Conservation (phyloP, 64 coral and sea anemone species). For the Stichodactyla mertensii region DNA sequence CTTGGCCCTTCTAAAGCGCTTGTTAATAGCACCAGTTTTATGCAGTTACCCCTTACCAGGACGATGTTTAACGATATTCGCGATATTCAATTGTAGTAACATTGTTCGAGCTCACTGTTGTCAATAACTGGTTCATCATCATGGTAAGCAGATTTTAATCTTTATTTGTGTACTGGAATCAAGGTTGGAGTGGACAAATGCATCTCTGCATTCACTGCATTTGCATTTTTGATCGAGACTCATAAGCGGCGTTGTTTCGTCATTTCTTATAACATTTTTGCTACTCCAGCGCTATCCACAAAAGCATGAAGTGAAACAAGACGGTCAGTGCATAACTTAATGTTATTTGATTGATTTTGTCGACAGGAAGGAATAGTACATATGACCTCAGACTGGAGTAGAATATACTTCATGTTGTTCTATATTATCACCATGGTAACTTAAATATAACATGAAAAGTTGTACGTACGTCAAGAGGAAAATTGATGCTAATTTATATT, state of each 20-base stretch:
- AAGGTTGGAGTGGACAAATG: neutral
- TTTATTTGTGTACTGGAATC: neutral
- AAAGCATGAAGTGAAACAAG: neutral
- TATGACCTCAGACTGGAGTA: conserved; percentile 80
- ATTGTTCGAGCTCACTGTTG: conserved; percentile 88
- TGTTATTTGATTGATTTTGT: neutral
- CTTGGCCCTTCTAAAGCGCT: neutral
- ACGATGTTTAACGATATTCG: neutral
- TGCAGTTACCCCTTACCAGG: neutral
- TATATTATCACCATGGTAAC: conserved; percentile 90
- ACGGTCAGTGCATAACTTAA: neutral
- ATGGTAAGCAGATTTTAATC: conserved; percentile 61
- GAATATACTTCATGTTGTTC: conserved; percentile 91
- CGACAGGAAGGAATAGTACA: conserved; percentile 84
- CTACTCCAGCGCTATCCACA: too few species aligned
- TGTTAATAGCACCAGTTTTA: neutral
- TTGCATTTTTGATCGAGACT: too few species aligned
- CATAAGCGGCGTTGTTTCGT: too few species aligned
- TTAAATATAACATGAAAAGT: too few species aligned
- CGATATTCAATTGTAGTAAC: conserved; percentile 64
- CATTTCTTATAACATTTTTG: too few species aligned
- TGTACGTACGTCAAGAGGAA: too few species aligned
- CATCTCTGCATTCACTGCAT: too few species aligned
- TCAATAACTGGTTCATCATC: conserved; percentile 98
- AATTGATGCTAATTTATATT: too few species aligned